phyloP scores from a whole-genome alignment of 2,113 vertebrate species.

The Puma concolor region DNA sequence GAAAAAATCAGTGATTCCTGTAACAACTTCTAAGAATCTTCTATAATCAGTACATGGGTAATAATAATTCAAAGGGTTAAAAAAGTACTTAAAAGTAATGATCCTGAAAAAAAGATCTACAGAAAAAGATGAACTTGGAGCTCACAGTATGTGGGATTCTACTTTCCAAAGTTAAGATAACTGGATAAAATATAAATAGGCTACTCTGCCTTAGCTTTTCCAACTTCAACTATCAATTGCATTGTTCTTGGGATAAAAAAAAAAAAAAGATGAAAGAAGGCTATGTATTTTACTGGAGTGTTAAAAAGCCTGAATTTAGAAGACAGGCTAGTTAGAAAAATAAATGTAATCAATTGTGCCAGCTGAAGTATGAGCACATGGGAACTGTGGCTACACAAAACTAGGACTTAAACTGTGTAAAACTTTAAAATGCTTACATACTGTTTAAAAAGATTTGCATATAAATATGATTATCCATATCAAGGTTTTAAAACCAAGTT shows the following conservation, averaged over 20 bases:
- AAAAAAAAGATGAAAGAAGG: slow-evolving; percentile 1
- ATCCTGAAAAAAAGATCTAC: slow-evolving; percentile 46
- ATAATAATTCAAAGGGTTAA: slow-evolving; percentile 45
- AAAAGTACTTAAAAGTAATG: slow-evolving; percentile 57
- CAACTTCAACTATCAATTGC: slow-evolving; percentile 38
- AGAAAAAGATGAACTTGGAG: slow-evolving; percentile 40
- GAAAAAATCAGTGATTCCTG: slow-evolving; percentile 24
- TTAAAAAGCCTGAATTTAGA: slow-evolving; percentile 29
- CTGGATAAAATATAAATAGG: slow-evolving; percentile 42
- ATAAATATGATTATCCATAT: slow-evolving; percentile 20
- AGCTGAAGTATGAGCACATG: slow-evolving; percentile 13
- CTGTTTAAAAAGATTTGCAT: slow-evolving; percentile 15
- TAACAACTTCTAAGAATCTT: slow-evolving; percentile 48
- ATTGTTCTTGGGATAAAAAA: slow-evolving; percentile 51
- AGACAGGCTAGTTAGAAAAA: slow-evolving; percentile 45
- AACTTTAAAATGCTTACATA: neutral
- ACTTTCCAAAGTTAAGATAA: slow-evolving; percentile 39
- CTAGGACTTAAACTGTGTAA: neutral
- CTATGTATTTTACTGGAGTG: neutral
- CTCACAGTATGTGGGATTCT: slow-evolving; percentile 30
- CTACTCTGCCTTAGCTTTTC: slow-evolving; percentile 21
- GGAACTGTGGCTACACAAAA: neutral
- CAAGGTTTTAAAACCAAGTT: slow-evolving; percentile 39
- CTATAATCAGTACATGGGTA: slow-evolving; percentile 37
- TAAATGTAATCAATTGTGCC: neutral